These are phyloP conservation scores for Syrista parreyssii DNA, from an alignment of 2,888 invertebrate species.

Conservation along the genomic window DNA sequence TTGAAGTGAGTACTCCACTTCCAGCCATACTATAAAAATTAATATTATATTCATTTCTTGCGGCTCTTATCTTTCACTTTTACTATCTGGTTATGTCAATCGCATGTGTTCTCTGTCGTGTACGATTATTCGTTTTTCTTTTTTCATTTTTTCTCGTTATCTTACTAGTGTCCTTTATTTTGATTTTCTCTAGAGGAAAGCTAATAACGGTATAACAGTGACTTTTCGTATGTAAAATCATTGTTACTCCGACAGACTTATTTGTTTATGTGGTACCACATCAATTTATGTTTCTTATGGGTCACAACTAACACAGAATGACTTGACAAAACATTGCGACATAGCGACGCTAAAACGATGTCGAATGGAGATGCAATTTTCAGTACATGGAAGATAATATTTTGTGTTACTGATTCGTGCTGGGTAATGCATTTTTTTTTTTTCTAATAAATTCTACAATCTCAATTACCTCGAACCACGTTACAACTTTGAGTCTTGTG, in stretches of 20 bases:
- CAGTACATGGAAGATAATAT: neutral
- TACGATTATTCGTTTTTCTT: constrained; percentile 10
- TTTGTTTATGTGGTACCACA: constrained; percentile 30
- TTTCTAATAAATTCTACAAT: neutral
- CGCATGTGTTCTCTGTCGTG: neutral
- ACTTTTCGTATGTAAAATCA: constrained; percentile 25
- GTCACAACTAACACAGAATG: constrained; percentile 59
- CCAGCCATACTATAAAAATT: constrained; percentile 86
- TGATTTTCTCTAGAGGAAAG: constrained; percentile 11
- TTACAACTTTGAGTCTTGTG: neutral
- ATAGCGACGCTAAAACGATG: neutral
- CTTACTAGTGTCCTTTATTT: constrained; percentile 13
- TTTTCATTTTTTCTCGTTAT: neutral
- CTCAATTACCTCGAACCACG: neutral
- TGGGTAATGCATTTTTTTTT: neutral
- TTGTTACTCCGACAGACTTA: constrained; percentile 32
- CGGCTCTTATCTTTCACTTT: constrained; percentile 13
- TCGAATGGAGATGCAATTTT: neutral
- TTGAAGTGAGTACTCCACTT: constrained; percentile 97
- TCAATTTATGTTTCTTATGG: constrained; percentile 30
- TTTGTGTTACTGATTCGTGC: neutral
- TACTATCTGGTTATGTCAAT: constrained; percentile 8
- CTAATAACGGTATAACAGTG: constrained; percentile 21
- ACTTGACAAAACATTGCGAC: constrained; percentile 56
- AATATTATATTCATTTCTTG: constrained; percentile 58